Base-by-base conservation (phyloP, 2,797 vertebrate species). In the Onychomys leucogaster region DNA sequence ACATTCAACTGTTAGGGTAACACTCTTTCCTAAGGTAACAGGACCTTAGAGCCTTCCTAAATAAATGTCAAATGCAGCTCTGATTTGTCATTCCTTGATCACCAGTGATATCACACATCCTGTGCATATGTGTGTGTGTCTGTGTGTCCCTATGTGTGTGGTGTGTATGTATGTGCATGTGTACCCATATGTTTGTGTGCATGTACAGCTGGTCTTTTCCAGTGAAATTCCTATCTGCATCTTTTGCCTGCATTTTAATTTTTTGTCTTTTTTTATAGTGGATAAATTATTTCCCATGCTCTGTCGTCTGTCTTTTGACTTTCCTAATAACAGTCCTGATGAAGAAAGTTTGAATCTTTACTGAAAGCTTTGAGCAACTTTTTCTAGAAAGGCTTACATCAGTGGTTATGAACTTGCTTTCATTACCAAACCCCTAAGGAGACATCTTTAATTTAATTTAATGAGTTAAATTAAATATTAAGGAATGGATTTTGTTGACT, bases 371-470 rank as follows among this genome's bases (percentile, higher is more conserved):
- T 67, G n/a, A 37, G 25, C 3, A 76, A 90, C 59, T 69, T 90
- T 95, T 63, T 37, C 55, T 80, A 46, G 88, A 90, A 94, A 71
- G 34, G 21, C 52, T 61, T 49, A 77, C 21, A 49, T 80, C 85
- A 65, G 49, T 59, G 41, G 88, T 95, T 94, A 59, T 63, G 23
- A 43, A 67, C 27, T 85, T 88, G 37, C 46, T 85, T 94, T 96
- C 65, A 52, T 49, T 65, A 88, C 82, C 46, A 75, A 41, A 21
- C 32, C 73, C 34, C 41, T n/a, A 27, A 78, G 90, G 85, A 89
- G 75, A 61, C 32, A 34, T 37, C 46, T 97, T 69, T 85, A 43
- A 82, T 95, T 90, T 94, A 94, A 67, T 92, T 76, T 88, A 87
- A 90, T 61, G 52, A 94, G 55, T 73, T 85, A 71, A 90, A 80